These are phyloP conservation scores for Eustalomyia histrio DNA, from an alignment of 2,888 invertebrate genomes.

Conservation along the genomic window DNA sequence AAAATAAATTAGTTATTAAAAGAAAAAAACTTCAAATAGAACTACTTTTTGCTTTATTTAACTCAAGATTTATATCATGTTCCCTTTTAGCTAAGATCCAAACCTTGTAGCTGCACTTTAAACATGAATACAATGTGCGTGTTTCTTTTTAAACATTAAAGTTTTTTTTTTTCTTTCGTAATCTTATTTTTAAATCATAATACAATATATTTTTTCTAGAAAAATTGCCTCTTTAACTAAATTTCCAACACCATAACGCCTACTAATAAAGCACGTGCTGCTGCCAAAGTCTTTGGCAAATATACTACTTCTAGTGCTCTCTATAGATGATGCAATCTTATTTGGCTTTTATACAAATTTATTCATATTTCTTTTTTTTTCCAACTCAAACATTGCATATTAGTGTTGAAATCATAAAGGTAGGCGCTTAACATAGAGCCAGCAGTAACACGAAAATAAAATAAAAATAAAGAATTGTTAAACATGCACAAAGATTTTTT, in stretches of 20 bases:
- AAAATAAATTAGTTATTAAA: no score
- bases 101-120: not conserved
- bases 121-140: not conserved
- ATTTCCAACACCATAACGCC: slow-evolving; percentile 60
- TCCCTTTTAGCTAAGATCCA: not conserved
- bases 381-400: no score
- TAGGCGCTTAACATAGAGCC: slow-evolving; percentile 31
- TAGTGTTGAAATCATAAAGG: slow-evolving; percentile 45
- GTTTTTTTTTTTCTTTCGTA: not conserved
- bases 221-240: slow-evolving; percentile 50
- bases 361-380: slow-evolving; percentile 26
- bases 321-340: slow-evolving; percentile 56
- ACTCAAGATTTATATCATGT: not conserved
- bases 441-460: no score
- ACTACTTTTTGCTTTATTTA: no score
- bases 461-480: slow-evolving; percentile 20
- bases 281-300: slow-evolving; percentile 41
- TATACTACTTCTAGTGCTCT: slow-evolving; percentile 34
- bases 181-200: not conserved
- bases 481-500: slow-evolving; percentile 24
- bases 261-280: slow-evolving; percentile 62
- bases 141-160: not conserved
- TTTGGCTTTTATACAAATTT: slow-evolving; percentile 25
- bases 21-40: no score
- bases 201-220: not conserved